These are phyloP conservation scores for Bos taurus DNA, from an alignment of 2,113 vertebrate genomes.

Conservation along the genomic window ARS-UCD2.0 NC_037349.1:35974001-35974500, in stretches of 20 bases:
- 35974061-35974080: not conserved
- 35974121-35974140: not conserved
- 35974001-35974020: not conserved
- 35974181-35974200: not conserved
- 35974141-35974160: not conserved
- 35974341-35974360: not conserved
- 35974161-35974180: not conserved
- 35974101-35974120: not conserved
- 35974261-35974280: not conserved
- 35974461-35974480: conserved; percentile 29
- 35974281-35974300: not conserved
- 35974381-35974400: not conserved
- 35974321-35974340: not conserved
- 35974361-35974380: not conserved
- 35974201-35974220: not conserved
- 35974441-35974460: not conserved
- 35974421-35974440: conserved; percentile 19
- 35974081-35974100: not conserved
- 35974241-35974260: not conserved
- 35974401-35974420: not conserved
- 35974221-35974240: not conserved
- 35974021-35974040: not conserved
- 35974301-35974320: not conserved
- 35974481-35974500: not conserved
- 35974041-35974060: not conserved